A percentile compares a stretch with the other conserved stretches of the same genome.
These are phyloP conservation scores for Hydrophis major DNA, from an alignment of 2,797 vertebrate species.

Conservation along the genomic window DNA sequence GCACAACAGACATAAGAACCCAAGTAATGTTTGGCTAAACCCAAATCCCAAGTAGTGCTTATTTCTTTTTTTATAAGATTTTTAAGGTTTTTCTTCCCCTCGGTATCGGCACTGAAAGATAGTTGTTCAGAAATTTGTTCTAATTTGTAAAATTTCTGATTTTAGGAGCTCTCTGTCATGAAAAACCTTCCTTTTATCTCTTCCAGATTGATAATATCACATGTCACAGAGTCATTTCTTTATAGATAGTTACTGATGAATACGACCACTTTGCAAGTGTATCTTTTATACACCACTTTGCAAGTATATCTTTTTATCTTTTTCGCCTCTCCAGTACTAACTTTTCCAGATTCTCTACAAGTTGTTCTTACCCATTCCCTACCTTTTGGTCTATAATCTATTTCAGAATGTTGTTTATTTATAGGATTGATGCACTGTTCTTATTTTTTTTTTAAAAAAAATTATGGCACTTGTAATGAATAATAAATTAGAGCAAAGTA, in stretches of 20 bases:
- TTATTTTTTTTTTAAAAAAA: neutral
- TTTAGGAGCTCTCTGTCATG: neutral
- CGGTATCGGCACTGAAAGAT: neutral
- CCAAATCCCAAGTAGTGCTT: neutral
- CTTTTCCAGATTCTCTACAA: neutral
- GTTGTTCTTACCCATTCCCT: neutral
- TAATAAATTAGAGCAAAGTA: neutral
- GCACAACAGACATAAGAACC: neutral
- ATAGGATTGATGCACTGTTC: neutral
- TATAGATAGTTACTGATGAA: neutral
- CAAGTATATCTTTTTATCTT: neutral
- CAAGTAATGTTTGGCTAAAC: neutral
- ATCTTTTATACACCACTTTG: neutral
- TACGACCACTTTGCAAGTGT: neutral
- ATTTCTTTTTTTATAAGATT: neutral
- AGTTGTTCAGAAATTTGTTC: neutral
- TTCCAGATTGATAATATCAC: neutral
- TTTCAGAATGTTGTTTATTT: neutral
- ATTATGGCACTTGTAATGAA: neutral
- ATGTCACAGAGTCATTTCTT: neutral
- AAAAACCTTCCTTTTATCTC: no score
- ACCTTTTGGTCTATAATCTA: neutral
- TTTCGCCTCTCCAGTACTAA: neutral
- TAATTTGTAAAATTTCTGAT: neutral
- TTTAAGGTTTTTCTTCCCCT: no score